These are phyloP conservation scores for Dicyrtoma fusca DNA, from an alignment of 2,888 invertebrate species.

Conservation along the genomic window DNA sequence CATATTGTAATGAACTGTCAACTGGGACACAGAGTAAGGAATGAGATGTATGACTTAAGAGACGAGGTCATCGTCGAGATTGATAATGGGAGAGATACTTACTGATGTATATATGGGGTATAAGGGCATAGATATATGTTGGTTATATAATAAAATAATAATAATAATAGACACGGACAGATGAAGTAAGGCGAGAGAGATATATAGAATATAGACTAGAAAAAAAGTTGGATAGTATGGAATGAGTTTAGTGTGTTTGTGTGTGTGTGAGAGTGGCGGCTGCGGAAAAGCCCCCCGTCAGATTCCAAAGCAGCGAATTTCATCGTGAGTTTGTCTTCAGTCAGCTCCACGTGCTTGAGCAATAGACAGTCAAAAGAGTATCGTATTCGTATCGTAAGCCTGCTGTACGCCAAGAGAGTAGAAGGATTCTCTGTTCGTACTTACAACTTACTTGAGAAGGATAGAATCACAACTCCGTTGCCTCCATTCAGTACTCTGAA, in stretches of 20 bases:
- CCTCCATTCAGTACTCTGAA: neutral
- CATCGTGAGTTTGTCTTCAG: constrained; percentile 21
- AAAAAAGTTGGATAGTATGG: neutral
- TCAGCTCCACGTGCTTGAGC: constrained; percentile 34
- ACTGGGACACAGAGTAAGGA: too few relatives aligned
- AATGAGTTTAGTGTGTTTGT: neutral
- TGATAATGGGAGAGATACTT: too few relatives aligned
- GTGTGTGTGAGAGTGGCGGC: constrained; percentile 17
- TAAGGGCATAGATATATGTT: neutral
- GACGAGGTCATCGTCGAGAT: too few relatives aligned
- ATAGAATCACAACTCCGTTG: too few relatives aligned
- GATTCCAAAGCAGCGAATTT: constrained; percentile 5
- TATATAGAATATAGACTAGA: neutral
- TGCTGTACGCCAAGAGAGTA: neutral
- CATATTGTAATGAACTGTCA: too few relatives aligned
- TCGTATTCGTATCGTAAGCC: neutral
- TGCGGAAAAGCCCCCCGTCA: constrained; percentile 28
- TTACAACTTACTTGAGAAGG: too few relatives aligned
- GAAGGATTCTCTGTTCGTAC: too few relatives aligned
- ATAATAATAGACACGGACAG: too few relatives aligned
- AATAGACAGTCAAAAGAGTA: constrained; percentile 12
- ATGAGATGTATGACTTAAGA: too few relatives aligned
- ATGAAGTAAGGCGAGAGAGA: too few relatives aligned
- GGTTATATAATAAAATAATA: too few relatives aligned
- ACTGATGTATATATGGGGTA: neutral